Evolutionary conservation across 2,797 vertebrate genomes (phyloP).

Genomic region (Gouania willdenowi): DNA sequence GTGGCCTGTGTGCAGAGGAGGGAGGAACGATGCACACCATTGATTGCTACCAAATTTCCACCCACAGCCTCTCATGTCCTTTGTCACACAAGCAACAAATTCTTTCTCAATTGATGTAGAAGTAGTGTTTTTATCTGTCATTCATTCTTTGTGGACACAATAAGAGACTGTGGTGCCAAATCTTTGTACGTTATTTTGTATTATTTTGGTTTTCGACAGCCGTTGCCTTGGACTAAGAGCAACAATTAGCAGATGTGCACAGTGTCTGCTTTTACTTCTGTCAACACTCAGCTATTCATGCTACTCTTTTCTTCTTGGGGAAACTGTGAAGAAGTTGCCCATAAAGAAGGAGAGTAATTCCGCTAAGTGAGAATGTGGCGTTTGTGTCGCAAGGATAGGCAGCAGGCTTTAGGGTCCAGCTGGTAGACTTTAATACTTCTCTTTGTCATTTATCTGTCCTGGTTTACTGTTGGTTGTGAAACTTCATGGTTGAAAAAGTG

Average conservation of each 20-base stretch:
- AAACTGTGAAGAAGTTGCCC: constrained; percentile 29
- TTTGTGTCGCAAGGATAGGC: constrained; percentile 2
- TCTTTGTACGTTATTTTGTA: constrained; percentile 1
- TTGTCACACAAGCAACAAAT: constrained; percentile 34
- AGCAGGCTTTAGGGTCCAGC: constrained; percentile 33
- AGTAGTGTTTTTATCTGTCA: constrained; percentile 29
- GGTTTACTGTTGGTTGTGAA: constrained; percentile 51
- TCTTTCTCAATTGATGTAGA: constrained; percentile 25
- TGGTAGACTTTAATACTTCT: constrained; percentile 46
- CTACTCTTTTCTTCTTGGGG: constrained; percentile 26
- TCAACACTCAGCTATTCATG: constrained; percentile 10
- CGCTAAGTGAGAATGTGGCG: constrained; percentile 8
- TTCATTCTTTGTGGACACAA: constrained; percentile 33
- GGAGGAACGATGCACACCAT: no score
- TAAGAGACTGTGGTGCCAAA: constrained; percentile 12
- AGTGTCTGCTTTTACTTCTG: constrained; percentile 1
- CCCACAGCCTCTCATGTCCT: no score
- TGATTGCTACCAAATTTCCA: no score
- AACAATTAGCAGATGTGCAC: constrained; percentile 12
- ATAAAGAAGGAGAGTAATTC: constrained; percentile 47
- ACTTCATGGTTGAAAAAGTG: constrained; percentile 44
- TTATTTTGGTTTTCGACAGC: constrained; percentile 18
- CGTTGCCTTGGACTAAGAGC: not conserved
- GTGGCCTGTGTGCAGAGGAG: not conserved
- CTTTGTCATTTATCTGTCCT: constrained; percentile 41